Percentiles rank a stretch among this genome's conserved stretches.
Conservation (phyloP, 2,888 invertebrate species). For the Acanthacorydalis orientalis region DNA sequence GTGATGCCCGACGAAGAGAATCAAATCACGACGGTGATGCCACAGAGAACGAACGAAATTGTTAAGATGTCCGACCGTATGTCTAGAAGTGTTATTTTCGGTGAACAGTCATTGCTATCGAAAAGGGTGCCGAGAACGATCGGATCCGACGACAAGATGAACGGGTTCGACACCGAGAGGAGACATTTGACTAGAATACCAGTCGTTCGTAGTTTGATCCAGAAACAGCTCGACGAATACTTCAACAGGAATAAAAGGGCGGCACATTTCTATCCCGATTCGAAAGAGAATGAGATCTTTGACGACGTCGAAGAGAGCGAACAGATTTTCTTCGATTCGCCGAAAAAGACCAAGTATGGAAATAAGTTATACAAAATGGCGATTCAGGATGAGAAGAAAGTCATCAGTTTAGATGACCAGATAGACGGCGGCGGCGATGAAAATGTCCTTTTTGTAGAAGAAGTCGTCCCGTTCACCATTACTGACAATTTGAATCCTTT, state of each 20-base stretch:
- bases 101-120: too few species aligned
- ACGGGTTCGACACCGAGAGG: neutral
- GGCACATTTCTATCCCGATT: neutral
- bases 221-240: neutral
- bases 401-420: neutral
- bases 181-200: neutral
- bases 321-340: too few species aligned
- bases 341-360: neutral
- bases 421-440: neutral
- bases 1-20: neutral
- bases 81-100: neutral
- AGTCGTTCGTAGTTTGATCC: neutral
- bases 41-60: too few species aligned
- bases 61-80: neutral
- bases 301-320: neutral
- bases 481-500: neutral
- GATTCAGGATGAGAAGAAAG: neutral
- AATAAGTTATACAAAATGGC: neutral
- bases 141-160: neutral
- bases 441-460: neutral
- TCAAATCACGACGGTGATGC: neutral
- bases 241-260: neutral
- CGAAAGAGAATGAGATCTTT: conserved; percentile 1
- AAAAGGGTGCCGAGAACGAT: too few species aligned
- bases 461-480: neutral